Evolutionary conservation across 2,113 vertebrate species (phyloP).

Genomic region (Ramphastos sulfuratus): DNA sequence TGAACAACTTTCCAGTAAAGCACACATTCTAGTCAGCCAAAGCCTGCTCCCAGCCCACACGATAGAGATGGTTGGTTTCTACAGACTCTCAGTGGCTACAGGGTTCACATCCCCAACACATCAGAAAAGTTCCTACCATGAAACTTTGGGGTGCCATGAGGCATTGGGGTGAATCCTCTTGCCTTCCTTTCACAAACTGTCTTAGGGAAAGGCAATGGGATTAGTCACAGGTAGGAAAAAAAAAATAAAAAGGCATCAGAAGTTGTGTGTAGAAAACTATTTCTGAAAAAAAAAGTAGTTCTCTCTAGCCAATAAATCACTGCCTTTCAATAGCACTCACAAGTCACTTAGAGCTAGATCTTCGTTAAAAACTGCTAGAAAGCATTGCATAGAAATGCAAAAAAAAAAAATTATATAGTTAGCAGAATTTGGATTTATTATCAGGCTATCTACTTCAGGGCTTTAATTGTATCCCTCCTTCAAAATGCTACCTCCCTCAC

Average conservation of each 20-base stretch:
- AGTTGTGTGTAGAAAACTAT: slow-evolving; percentile 7
- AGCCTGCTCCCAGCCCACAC: neutral
- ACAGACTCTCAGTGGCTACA: neutral
- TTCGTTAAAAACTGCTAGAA: slow-evolving; percentile 8
- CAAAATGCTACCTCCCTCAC: neutral
- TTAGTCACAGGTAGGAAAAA: slow-evolving; percentile 47
- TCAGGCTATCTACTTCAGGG: neutral
- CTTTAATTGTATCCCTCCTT: neutral
- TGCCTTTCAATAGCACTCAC: neutral
- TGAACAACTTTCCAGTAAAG: neutral
- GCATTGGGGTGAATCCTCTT: neutral
- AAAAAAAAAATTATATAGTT: neutral
- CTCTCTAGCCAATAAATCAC: neutral
- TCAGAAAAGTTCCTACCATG: neutral
- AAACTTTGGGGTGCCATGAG: neutral
- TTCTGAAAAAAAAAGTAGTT: slow-evolving; percentile 44
- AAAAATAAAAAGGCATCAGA: slow-evolving; percentile 44
- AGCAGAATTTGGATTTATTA: neutral
- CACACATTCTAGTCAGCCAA: neutral
- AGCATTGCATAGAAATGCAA: neutral
- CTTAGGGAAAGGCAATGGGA: slow-evolving; percentile 14
- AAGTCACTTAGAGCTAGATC: neutral
- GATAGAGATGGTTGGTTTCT: neutral
- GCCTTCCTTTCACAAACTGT: slow-evolving; percentile 31
- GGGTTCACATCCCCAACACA: neutral